These are phyloP conservation scores for Rhagonycha fulva DNA, from an alignment of 2,888 invertebrate species.

Conservation along the genomic window DNA sequence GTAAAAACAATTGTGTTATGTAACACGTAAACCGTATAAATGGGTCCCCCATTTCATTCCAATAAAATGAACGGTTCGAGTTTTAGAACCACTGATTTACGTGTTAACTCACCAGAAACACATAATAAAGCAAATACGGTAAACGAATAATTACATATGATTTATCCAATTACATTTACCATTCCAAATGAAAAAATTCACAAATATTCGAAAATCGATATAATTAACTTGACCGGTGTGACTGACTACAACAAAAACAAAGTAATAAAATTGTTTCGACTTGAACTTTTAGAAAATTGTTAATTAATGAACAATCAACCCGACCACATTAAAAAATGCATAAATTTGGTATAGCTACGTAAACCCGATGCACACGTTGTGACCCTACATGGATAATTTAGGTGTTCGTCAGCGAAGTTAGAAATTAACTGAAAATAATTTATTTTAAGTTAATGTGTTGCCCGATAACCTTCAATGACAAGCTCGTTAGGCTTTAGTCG, in stretches of 20 bases:
- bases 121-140: background rate
- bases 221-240: background rate
- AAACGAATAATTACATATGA: background rate
- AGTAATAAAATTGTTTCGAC: background rate
- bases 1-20: background rate
- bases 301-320: background rate
- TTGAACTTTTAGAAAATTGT: background rate
- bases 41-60: background rate
- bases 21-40: too few species aligned
- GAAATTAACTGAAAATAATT: background rate
- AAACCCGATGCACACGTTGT: background rate
- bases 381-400: background rate
- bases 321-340: background rate
- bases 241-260: background rate
- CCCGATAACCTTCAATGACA: background rate
- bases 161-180: background rate
- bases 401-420: background rate
- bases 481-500: background rate
- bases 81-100: background rate
- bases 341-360: background rate
- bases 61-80: background rate
- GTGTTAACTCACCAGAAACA: background rate
- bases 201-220: background rate
- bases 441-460: background rate
- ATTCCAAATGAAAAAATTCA: background rate